Evolutionary conservation across 2,797 vertebrate genomes (phyloP).

Genomic region (Esox masquinongy): DNA sequence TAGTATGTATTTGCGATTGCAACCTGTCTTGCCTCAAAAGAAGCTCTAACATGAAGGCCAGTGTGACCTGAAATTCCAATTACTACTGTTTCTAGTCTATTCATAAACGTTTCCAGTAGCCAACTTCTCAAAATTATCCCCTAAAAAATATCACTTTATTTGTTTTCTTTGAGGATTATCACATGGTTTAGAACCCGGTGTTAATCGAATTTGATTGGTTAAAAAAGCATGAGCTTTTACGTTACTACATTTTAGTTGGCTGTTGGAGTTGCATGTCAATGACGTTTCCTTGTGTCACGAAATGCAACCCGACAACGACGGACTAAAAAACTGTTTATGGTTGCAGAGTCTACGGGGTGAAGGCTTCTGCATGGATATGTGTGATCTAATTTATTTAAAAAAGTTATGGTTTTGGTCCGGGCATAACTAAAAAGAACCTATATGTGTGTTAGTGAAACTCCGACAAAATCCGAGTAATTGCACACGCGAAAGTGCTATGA

Average conservation of each 20-base stretch:
- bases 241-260: slow-evolving; percentile 49
- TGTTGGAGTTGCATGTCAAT: slow-evolving; percentile 37
- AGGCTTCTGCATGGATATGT: neutral
- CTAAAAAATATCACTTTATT: slow-evolving; percentile 43
- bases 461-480: neutral
- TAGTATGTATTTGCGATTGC: neutral
- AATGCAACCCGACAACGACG: slow-evolving; percentile 31
- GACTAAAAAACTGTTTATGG: slow-evolving; percentile 22
- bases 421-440: neutral
- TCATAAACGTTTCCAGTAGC: neutral
- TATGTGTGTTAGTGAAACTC: neutral
- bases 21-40: neutral
- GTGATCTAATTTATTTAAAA: neutral
- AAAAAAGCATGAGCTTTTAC: slow-evolving; percentile 53
- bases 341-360: slow-evolving; percentile 4
- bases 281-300: slow-evolving; percentile 51
- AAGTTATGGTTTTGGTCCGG: neutral
- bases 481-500: neutral
- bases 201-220: slow-evolving; percentile 47
- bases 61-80: neutral
- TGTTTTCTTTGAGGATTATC: slow-evolving; percentile 54
- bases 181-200: slow-evolving; percentile 32
- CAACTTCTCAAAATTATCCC: slow-evolving; percentile 1
- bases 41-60: neutral
- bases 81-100: neutral